Conservation (phyloP, 2,113 vertebrate genomes). For the Laticauda colubrina region DNA sequence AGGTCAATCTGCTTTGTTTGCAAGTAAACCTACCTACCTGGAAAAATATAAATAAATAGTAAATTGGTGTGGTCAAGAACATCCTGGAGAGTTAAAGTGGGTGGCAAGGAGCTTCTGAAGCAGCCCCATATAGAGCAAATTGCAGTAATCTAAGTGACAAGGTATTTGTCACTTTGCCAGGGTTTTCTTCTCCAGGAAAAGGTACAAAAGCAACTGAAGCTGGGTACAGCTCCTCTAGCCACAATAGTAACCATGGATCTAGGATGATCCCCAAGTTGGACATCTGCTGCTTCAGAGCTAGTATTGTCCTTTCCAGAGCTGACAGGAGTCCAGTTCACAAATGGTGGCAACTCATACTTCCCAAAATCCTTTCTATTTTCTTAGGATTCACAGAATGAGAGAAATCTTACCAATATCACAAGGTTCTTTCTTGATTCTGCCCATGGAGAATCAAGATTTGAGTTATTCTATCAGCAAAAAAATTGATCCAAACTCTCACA, state of each 20-base stretch:
- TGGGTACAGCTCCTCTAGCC: background rate
- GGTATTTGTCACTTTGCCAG: background rate
- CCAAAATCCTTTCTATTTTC: background rate
- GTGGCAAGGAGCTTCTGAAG: background rate
- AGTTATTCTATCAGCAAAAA: background rate
- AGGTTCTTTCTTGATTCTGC: background rate
- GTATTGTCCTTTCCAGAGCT: background rate
- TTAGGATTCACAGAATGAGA: background rate
- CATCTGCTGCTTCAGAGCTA: background rate
- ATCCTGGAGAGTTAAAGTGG: background rate
- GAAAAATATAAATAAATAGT: background rate
- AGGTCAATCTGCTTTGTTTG: background rate
- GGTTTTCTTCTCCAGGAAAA: background rate
- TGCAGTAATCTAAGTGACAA: background rate
- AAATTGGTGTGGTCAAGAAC: background rate
- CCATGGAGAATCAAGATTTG: background rate
- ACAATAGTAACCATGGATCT: background rate
- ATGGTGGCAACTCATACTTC: background rate
- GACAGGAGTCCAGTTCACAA: background rate
- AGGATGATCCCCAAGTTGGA: background rate
- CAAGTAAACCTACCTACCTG: background rate
- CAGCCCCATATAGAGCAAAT: background rate
- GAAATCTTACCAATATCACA: background rate
- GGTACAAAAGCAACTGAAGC: background rate
- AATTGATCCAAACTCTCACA: background rate